Evolutionary conservation across 2,113 vertebrate species (phyloP).

Genomic region (Ophthalmolycus amberensis): DNA sequence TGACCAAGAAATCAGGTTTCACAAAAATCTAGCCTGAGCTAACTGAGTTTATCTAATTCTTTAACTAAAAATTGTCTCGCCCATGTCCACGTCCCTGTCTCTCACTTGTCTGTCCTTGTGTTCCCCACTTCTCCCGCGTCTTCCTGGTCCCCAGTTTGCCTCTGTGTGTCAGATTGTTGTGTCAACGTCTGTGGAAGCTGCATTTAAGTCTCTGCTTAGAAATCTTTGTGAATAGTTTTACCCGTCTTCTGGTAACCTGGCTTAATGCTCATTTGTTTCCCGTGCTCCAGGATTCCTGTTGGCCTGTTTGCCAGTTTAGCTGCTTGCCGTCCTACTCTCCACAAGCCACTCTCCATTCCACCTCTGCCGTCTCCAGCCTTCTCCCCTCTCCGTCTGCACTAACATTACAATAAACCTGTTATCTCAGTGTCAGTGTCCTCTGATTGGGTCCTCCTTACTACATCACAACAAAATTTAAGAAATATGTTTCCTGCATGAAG

Average conservation of each 20-base stretch:
- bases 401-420: background rate
- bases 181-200: background rate
- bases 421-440: background rate
- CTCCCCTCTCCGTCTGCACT: background rate
- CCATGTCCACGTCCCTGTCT: background rate
- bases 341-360: background rate
- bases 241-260: background rate
- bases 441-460: background rate
- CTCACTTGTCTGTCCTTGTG: no score
- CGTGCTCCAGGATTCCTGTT: background rate
- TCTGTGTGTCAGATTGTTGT: background rate
- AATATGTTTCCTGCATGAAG: background rate
- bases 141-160: no score
- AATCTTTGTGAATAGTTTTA: background rate
- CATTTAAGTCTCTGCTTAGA: background rate
- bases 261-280: background rate
- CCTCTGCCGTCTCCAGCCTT: background rate
- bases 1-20: background rate
- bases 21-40: background rate
- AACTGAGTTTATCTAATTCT: conserved; percentile 14
- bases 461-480: background rate
- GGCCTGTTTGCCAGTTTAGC: background rate
- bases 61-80: background rate
- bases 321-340: background rate
- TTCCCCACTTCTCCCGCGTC: background rate